Conservation (phyloP, 2,888 invertebrate genomes). For the Trachelus stipa region DNA sequence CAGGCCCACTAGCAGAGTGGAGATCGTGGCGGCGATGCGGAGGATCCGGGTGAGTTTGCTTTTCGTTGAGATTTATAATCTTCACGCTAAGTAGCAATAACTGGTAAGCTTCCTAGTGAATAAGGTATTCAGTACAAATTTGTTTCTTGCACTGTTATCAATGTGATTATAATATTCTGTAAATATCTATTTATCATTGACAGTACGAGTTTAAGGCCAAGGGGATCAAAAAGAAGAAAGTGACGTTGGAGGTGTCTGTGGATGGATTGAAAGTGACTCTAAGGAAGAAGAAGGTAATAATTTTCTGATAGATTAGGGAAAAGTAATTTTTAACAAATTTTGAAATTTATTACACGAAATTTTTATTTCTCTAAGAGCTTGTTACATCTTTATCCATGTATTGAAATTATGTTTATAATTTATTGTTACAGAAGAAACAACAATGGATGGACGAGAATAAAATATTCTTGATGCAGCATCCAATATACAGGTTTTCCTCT, state of each 20-base stretch:
- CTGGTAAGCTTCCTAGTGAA: background rate
- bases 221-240: slow-evolving; percentile 97
- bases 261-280: slow-evolving; percentile 93
- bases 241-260: slow-evolving; percentile 92
- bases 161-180: background rate
- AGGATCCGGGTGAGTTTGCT: slow-evolving; percentile 88
- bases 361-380: slow-evolving; percentile 11
- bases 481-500: slow-evolving; percentile 80
- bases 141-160: background rate
- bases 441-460: slow-evolving; percentile 82
- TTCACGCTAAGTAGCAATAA: background rate
- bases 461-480: slow-evolving; percentile 87
- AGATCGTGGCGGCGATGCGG: slow-evolving; percentile 99
- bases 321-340: background rate
- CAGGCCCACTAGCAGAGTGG: slow-evolving; percentile 94
- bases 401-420: slow-evolving; percentile 23
- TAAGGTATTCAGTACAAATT: background rate
- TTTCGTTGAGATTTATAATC: slow-evolving; percentile 24
- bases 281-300: slow-evolving; percentile 79
- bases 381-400: background rate
- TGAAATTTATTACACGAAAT: background rate
- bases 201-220: slow-evolving; percentile 99
- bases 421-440: slow-evolving; percentile 76
- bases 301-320: background rate
- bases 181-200: slow-evolving; percentile 54